phyloP scores from a whole-genome alignment of 2,888 invertebrate species.

The Drosophila pseudotalamancana region DNA sequence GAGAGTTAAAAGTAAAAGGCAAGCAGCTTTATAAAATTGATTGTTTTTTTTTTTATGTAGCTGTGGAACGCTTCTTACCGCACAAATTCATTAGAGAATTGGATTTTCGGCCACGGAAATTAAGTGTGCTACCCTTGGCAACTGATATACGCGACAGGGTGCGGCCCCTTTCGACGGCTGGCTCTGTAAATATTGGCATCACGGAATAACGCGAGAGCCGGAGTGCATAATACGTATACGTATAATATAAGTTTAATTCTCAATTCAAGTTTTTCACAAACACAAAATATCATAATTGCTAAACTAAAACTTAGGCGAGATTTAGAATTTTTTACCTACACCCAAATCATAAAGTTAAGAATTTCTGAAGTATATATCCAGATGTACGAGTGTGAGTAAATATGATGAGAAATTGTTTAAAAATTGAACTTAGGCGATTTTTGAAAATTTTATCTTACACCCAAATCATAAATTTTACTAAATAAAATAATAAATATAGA shows the following conservation, averaged over 20 bases:
- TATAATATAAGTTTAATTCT: slow-evolving; percentile 42
- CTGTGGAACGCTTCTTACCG: slow-evolving; percentile 89
- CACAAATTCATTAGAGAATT: slow-evolving; percentile 98
- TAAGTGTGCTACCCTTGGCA: slow-evolving; percentile 91
- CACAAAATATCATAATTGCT: slow-evolving; percentile 27
- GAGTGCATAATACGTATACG: slow-evolving; percentile 48
- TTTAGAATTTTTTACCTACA: too few relatives aligned
- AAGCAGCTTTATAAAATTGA: slow-evolving; percentile 53
- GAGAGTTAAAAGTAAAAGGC: slow-evolving; percentile 55
- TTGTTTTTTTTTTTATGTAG: slow-evolving; percentile 33
- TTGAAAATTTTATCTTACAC: too few relatives aligned
- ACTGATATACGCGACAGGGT: slow-evolving; percentile 90
- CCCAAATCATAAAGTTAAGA: background rate
- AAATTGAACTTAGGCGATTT: too few relatives aligned
- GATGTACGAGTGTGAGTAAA: too few relatives aligned
- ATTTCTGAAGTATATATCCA: too few relatives aligned
- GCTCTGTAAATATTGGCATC: slow-evolving; percentile 82
- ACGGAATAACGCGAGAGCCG: slow-evolving; percentile 46
- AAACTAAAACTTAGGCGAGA: slow-evolving; percentile 44
- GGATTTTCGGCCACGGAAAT: slow-evolving; percentile 96
- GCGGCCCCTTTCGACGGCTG: slow-evolving; percentile 86
- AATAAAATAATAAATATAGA: too few relatives aligned
- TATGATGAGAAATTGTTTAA: too few relatives aligned
- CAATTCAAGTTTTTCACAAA: slow-evolving; percentile 34
- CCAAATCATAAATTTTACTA: too few relatives aligned